Evolutionary conservation across 2,113 vertebrate species (phyloP).

Genomic region (Mugil cephalus): DNA sequence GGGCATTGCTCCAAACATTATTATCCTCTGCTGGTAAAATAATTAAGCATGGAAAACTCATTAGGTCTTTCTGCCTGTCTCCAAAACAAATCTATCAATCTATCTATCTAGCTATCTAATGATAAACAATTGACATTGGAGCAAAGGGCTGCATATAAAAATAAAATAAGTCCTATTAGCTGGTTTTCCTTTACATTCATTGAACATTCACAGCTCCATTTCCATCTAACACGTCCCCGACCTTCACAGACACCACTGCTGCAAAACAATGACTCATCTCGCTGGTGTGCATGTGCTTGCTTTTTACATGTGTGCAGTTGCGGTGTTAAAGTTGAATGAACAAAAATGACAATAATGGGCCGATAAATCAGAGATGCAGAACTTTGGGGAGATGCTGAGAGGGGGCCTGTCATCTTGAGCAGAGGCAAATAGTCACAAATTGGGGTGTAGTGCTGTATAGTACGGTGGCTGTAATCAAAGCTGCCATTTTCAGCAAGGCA

Average conservation of each 20-base stretch:
- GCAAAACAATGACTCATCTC: too few species aligned
- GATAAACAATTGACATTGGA: neutral
- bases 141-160: neutral
- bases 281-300: too few species aligned
- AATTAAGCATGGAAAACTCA: constrained; percentile 64
- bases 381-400: neutral
- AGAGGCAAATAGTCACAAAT: constrained; percentile 5
- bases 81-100: constrained; percentile 19
- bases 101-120: constrained; percentile 2
- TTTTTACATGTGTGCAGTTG: too few species aligned
- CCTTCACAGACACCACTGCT: too few species aligned
- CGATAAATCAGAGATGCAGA: neutral
- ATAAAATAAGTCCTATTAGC: neutral
- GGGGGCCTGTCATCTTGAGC: constrained; percentile 17
- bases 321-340: too few species aligned
- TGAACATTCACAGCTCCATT: too few species aligned
- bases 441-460: neutral
- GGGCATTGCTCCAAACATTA: constrained; percentile 47
- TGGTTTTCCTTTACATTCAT: too few species aligned
- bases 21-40: constrained; percentile 47
- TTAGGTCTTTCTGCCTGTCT: constrained; percentile 37
- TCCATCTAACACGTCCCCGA: too few species aligned
- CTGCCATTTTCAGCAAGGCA: neutral
- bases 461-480: constrained; percentile 11
- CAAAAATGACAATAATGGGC: neutral